Evolutionary conservation across 2,888 invertebrate species (phyloP), one percentile per base, ranked within the genome.

Genomic region (Molorchus minor): DNA sequence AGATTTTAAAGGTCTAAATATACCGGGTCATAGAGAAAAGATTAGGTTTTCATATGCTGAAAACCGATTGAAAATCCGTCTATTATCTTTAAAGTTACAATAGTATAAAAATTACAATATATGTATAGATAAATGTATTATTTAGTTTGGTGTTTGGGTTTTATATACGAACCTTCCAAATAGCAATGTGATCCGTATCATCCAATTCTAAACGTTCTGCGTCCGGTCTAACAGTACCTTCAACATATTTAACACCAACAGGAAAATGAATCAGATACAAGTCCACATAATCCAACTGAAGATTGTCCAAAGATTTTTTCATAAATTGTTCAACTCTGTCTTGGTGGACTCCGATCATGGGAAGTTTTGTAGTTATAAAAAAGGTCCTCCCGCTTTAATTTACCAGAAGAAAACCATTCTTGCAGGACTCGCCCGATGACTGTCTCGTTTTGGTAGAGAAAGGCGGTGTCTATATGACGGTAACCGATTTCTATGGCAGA

Each of bases 361-460:
- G 87, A 68, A 93, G 83, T 80, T 94, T 94, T 3, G 93, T 92
- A 21, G 90, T 90, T 36, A 94, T 84, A 75, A 92, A 94, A n/a
- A 0, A 94, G 79, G 19, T 94, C 91, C 35, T 91, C 90, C 68
- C 77, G 61, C 55, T 70, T 75, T 8, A 77, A 30, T 73, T 86
- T 86, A 56, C 90, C 88, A 3, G 84, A 83, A 38, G 85, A 85
- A 21, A 94, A 79, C 89, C 91, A 91, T 61, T 85, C 84, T 64
- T 87, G 85, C 0, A 94, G 80, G 0, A 90, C 89, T 30, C 86
- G 85, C 0, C 94, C 94, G 66, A 94, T 86, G 0, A 86, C 85
- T 1, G 84, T 83, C 76, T 94, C 94, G 73, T 94, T 94, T 65
- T 87, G 83, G 74, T 94, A 94, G 2, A 85, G 89, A 2, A 87